phyloP scores from a whole-genome alignment of 2,888 invertebrate species.

The Strigamia maritima region DNA sequence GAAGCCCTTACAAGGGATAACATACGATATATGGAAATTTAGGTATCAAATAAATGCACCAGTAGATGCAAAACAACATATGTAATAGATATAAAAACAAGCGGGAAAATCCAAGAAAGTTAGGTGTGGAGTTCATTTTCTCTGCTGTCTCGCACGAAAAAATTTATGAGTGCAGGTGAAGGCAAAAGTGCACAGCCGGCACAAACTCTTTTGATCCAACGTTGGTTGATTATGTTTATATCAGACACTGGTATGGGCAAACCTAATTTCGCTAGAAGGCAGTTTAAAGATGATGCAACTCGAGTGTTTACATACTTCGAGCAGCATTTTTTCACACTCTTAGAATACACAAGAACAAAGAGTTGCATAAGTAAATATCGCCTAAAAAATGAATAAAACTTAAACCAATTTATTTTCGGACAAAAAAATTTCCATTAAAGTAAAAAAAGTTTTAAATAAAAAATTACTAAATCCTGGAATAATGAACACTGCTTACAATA shows the following conservation, averaged over 20 bases:
- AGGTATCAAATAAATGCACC: background rate
- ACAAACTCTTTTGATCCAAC: conserved; percentile 10
- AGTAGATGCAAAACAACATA: background rate
- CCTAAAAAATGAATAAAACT: background rate
- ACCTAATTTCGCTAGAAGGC: conserved; percentile 15
- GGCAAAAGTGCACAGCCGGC: conserved; percentile 10
- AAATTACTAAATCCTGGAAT: conserved; percentile 1
- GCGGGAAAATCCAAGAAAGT: background rate
- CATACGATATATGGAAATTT: no score
- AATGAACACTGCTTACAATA: background rate
- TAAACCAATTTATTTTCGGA: background rate
- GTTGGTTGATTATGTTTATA: conserved; percentile 1
- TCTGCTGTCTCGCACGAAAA: background rate
- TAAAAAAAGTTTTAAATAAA: background rate
- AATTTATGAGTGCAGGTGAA: conserved; percentile 15
- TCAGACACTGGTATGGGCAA: conserved; percentile 15
- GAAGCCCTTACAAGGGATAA: no score
- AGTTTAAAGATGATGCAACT: conserved; percentile 3
- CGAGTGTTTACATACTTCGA: conserved; percentile 6
- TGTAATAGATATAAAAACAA: background rate
- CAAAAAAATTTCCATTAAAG: background rate
- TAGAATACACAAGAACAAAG: background rate
- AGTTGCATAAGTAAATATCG: background rate
- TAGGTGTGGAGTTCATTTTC: conserved; percentile 15
- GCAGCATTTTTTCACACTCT: background rate